Percentiles rank a stretch among this genome's conserved stretches.
Conservation (phyloP, 2,113 vertebrate genomes). For the Climacteris rufus region DNA sequence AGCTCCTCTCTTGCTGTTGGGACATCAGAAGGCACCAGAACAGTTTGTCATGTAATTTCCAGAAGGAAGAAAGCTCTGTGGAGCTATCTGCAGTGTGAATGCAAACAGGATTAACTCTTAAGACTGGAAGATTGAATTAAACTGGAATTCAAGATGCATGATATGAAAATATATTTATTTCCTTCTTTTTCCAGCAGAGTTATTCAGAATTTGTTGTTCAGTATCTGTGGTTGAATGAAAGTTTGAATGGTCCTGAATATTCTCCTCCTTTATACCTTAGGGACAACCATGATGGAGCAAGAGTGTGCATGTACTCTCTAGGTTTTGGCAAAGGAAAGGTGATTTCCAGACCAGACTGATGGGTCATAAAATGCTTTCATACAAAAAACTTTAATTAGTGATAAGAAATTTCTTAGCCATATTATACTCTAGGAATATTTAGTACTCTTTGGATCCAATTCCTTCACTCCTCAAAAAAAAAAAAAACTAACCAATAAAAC, state of each 20-base stretch:
- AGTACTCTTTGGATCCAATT: not conserved
- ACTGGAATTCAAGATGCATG: fast-evolving
- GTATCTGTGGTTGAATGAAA: not conserved
- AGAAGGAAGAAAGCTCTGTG: not conserved
- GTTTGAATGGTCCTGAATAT: not conserved
- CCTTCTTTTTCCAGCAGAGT: not conserved
- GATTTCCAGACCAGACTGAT: not conserved
- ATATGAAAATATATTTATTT: not conserved
- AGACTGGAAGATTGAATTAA: not conserved
- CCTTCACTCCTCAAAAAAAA: not conserved
- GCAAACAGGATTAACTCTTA: not conserved
- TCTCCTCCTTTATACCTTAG: not conserved
- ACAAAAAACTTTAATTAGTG: not conserved
- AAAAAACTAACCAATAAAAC: fast-evolving
- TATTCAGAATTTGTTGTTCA: not conserved
- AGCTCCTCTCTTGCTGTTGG: not conserved
- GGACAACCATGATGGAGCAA: not conserved
- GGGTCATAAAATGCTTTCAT: not conserved
- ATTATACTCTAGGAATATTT: not conserved
- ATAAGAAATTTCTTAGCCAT: not conserved
- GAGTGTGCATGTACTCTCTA: fast-evolving
- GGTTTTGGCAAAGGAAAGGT: not conserved
- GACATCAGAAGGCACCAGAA: not conserved
- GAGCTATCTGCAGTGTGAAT: not conserved
- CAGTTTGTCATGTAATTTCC: not conserved